Base-by-base conservation (phyloP, 2,113 vertebrate species). In the Orthochromis malagaraziensis region DNA sequence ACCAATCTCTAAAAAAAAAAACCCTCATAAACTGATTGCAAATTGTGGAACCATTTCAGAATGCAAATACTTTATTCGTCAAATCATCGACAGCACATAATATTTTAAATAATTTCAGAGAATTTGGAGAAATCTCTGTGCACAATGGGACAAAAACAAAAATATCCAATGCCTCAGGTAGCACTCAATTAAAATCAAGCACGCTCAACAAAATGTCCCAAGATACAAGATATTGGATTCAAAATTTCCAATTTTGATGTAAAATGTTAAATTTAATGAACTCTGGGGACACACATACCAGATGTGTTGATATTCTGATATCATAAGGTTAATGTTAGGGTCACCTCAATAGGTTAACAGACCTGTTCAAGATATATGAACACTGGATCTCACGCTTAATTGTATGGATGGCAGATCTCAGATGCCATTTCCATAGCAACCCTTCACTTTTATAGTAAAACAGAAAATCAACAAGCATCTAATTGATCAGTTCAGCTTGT, bases 361-460 rank as follows among this genome's bases (percentile, higher is more conserved):
- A 84, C 33, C 45, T 65, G 40, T 79, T 80, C 26, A 68, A 68
- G 45, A 70, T 12, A 3, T 19, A 82, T 87, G 58, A 84, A 88
- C 73, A 7, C 9, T 47, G 6, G 68, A 29, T 17, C 6, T n/a
- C 68, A 73, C 4, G 1, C 68, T 26, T 68, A 65, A 38, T 65
- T n/a, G 10, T 38, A 65, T 12, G 12, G 24, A 47, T 47, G 70
- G 26, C 17, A 77, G 26, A 77, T 79, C 77, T 40, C 9, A 35
- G 58, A 88, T 88, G 33, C 77, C 13, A 81, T 94, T 92, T 89
- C 88, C 80, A 90, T 88, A 86, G 73, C 58, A 92, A 94, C 86
- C 54, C 2, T 60, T 88, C 47, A 21, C 19, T 65, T 31, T 51
- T 84, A 42, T 55, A 80, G 40, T 80, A 81, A 84, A 87, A 73